Evolutionary conservation across 2,797 vertebrate species (phyloP), one percentile per base, ranked within the genome.

Genomic region (Clarias fuscus): DNA sequence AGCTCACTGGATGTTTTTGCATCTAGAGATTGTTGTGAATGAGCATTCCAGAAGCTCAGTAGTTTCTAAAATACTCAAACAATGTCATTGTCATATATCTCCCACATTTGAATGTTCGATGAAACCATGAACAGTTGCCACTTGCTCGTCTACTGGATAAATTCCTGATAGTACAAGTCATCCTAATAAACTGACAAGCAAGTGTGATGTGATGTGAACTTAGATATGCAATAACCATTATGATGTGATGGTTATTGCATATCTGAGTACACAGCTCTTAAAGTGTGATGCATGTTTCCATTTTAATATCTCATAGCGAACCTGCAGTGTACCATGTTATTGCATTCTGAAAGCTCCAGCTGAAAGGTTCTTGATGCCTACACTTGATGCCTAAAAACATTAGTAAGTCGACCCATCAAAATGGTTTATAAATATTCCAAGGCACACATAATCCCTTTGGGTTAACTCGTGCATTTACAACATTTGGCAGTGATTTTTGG

Each of bases 251-350:
- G 65, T 84, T 80, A 79, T 81, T 82, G 59, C 48, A 59, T 67
- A 24, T 75, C 59, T 75, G 59, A 48, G 59, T n/a, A 43, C 30
- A 64, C 67, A 76, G 78, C 77, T 70, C 27, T 76, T 24, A 58
- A n/a, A 79, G 86, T 84, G 53, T 84, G 86, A 87, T 62, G 33
- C 82, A 71, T 87, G 65, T 40, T 87, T 64, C 81, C 79, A 79
- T 87, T 86, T 48, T 11, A 77, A 83, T 83, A 56, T 84, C 33
- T 77, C 75, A 62, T 79, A 59, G 7, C 72, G 73, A 83, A 83
- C 56, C 18, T 62, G 82, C 68, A 79, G 79, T 71, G 30, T 64
- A 33, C 62, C 22, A 70, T 84, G 76, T 67, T 67, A 37, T 75
- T 72, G 33, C 33, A 80, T 73, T 75, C 59, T 30, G 22, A 81